A percentile compares a stretch with the other conserved stretches of the same genome.
Evolutionary conservation across 2,797 vertebrate species (phyloP).

Genomic region (Anableps anableps): DNA sequence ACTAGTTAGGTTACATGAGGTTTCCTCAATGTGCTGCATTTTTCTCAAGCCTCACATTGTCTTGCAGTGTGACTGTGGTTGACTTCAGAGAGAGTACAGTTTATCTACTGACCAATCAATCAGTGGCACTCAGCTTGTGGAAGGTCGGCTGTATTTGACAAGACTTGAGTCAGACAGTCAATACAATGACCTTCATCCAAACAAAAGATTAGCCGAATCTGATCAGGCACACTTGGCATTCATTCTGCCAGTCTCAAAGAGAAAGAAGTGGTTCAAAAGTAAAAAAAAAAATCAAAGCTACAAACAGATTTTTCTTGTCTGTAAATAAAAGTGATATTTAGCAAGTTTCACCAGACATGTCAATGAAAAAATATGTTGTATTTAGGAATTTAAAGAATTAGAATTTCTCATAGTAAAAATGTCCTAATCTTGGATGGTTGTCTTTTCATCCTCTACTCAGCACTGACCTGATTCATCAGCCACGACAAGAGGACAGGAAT

Average conservation of each 20-base stretch:
- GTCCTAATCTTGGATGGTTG: neutral
- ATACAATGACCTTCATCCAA: conserved; percentile 70
- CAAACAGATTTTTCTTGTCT: neutral
- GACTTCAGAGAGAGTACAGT: conserved; percentile 32
- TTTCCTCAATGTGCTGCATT: neutral
- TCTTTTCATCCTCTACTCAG: no score
- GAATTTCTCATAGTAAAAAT: neutral
- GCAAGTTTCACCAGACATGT: neutral
- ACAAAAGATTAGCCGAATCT: conserved; percentile 53
- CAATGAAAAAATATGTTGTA: neutral
- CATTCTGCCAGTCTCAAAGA: conserved; percentile 4
- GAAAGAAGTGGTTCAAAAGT: conserved; percentile 4
- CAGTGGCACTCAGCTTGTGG: conserved; percentile 45
- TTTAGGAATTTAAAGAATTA: neutral
- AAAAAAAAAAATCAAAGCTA: neutral
- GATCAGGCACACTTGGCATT: conserved; percentile 28
- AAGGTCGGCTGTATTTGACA: conserved; percentile 41
- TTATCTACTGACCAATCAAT: conserved; percentile 62
- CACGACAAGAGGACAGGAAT: no score
- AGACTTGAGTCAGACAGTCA: conserved; percentile 45
- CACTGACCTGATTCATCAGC: no score
- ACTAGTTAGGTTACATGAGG: neutral
- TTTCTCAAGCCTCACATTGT: conserved; percentile 11
- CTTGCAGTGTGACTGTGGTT: conserved; percentile 9
- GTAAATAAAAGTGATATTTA: neutral